Evolutionary conservation across 1,140 invertebrate genomes (phyloP).

Genomic region (Formica exsecta): DNA sequence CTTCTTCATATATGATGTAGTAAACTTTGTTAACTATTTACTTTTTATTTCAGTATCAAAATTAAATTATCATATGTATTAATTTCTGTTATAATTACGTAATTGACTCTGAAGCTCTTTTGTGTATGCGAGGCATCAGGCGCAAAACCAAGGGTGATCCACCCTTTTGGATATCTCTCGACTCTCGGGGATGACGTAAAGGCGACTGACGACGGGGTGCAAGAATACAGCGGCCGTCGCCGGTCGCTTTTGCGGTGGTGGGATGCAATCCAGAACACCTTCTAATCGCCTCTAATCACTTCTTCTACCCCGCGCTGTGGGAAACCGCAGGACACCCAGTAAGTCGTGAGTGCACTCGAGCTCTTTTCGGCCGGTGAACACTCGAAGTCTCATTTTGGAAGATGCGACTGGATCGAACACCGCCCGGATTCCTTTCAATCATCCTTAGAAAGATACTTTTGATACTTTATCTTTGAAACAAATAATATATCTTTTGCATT

Average conservation of each 20-base stretch:
- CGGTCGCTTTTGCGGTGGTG: constrained; percentile 45
- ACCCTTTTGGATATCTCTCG: constrained; percentile 14
- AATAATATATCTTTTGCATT: neutral
- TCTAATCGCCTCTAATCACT: constrained; percentile 66
- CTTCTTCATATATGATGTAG: neutral
- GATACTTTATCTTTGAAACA: neutral
- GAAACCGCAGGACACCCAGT: constrained; percentile 47
- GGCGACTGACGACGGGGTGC: constrained; percentile 7
- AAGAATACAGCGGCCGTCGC: neutral
- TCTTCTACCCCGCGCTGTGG: constrained; percentile 32
- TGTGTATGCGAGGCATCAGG: neutral
- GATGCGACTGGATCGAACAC: constrained; percentile 18
- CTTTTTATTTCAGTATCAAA: neutral
- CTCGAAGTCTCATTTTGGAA: constrained; percentile 20
- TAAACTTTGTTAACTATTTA: neutral
- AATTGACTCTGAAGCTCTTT: constrained; percentile 24
- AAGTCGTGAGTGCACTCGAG: constrained; percentile 41
- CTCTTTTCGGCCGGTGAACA: constrained; percentile 24
- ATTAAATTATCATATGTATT: neutral
- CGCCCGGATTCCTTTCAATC: neutral
- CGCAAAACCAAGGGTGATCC: constrained; percentile 26
- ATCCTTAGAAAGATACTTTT: neutral
- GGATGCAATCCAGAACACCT: constrained; percentile 70
- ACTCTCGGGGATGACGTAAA: constrained; percentile 17
- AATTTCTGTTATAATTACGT: constrained; percentile 9